Evolutionary conservation across 30 jellyfish, hydroid and myxozoan genomes (phyloP).

Genomic region (Mastigias papua): DNA sequence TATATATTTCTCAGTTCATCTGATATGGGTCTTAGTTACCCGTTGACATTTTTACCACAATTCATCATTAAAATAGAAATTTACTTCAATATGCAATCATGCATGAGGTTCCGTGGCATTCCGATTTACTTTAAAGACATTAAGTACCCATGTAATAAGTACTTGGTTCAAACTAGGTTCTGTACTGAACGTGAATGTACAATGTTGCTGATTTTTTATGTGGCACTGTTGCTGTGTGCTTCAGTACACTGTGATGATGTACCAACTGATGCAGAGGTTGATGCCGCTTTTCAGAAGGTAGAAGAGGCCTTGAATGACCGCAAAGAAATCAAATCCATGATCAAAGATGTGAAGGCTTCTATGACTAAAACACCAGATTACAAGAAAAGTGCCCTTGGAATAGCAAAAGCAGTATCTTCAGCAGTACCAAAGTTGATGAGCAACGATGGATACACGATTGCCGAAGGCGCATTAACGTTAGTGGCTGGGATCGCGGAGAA

Average conservation of each 20-base stretch:
- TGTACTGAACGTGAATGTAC: background rate
- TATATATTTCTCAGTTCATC: too few species aligned
- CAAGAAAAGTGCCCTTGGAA: constrained; percentile 8
- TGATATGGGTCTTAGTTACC: too few species aligned
- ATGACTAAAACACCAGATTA: background rate
- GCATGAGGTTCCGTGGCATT: too few species aligned
- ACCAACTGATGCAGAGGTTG: constrained; percentile 13
- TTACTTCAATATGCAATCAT: too few species aligned
- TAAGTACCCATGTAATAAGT: too few species aligned
- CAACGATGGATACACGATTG: constrained; percentile 3
- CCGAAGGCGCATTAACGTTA: constrained; percentile 10
- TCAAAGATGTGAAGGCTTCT: background rate
- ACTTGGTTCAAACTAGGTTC: too few species aligned
- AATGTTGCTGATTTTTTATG: background rate
- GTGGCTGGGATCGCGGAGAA: constrained; percentile 24
- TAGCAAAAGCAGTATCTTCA: constrained; percentile 1
- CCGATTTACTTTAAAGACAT: too few species aligned
- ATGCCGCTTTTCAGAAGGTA: background rate
- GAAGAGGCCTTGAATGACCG: constrained; percentile 1
- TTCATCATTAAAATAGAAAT: too few species aligned
- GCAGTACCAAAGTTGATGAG: constrained; percentile 10
- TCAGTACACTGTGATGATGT: background rate
- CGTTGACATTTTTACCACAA: too few species aligned
- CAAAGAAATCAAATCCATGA: background rate
- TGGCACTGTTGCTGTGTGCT: background rate